Conservation (phyloP, 1,140 invertebrate genomes). For the Tribolium madens region DNA sequence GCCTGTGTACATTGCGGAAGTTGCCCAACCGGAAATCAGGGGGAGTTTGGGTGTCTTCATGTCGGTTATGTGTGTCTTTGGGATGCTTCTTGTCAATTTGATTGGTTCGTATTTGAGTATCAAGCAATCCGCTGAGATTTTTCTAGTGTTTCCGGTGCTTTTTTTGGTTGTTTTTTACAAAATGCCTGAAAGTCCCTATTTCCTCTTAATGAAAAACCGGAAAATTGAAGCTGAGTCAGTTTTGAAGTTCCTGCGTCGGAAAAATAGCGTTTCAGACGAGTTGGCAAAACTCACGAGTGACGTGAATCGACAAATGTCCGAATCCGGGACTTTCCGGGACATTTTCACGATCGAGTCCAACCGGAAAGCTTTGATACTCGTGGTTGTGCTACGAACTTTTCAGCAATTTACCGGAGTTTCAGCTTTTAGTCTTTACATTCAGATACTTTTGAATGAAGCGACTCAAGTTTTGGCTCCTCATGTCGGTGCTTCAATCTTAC, state of each 20-base stretch:
- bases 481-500: constrained; percentile 70
- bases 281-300: constrained; percentile 55
- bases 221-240: constrained; percentile 54
- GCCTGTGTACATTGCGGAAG: constrained; percentile 59
- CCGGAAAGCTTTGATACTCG: constrained; percentile 54
- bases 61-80: neutral
- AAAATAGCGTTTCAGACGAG: constrained; percentile 55
- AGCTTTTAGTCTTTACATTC: constrained; percentile 74
- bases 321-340: constrained; percentile 59
- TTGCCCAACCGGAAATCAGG: constrained; percentile 45
- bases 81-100: neutral
- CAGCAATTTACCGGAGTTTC: constrained; percentile 71
- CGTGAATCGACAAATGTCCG: constrained; percentile 56
- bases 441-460: constrained; percentile 68
- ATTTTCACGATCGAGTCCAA: constrained; percentile 57
- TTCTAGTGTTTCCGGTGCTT: constrained; percentile 66
- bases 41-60: neutral
- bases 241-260: constrained; percentile 67
- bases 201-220: constrained; percentile 55
- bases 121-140: constrained; percentile 55
- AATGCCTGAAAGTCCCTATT: constrained; percentile 63
- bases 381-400: constrained; percentile 52
- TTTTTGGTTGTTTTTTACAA: constrained; percentile 63
- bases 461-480: constrained; percentile 71
- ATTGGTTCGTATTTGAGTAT: neutral